Base-by-base conservation (phyloP, 1,140 invertebrate species). In the Cyrtorhinus lividipennis region DNA sequence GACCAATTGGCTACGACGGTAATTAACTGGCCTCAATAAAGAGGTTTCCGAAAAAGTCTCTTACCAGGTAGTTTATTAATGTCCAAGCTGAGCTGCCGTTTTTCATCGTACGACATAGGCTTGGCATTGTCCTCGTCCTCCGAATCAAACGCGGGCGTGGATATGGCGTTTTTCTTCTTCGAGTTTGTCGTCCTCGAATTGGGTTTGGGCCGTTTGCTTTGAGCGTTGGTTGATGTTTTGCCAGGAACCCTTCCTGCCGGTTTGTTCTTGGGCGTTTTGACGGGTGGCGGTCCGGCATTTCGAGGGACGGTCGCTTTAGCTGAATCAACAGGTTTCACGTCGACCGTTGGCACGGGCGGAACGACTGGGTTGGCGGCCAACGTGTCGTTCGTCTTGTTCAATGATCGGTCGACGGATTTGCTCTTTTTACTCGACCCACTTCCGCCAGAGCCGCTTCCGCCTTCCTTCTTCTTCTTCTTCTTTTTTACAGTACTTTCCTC, bases 31-130 rank as follows among this genome's bases (percentile, higher is more conserved):
- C n/a, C n/a, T n/a, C n/a, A n/a, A n/a, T n/a, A n/a, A n/a, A n/a
- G n/a, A n/a, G n/a, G n/a, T n/a, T n/a, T n/a, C n/a, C n/a, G n/a
- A n/a, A n/a, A n/a, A n/a, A n/a, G n/a, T n/a, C n/a, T n/a, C 30
- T 38, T 77, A 92, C 92, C 94, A 71, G 96, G 95, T 72, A 99
- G 77, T 78, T 98, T 98, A 76, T 99, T 99, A 71, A 99, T 99
- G 76, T 99, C 95, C 69, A 98, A 82, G 70, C 93, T 97, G 57
- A 99, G 82, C 76, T 98, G 94, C 69, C 95, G 80, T 76, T 99
- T 99, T 76, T 99, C 96, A 76, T 99, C 96, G 73, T 99, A 99
- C 30, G 94, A 96, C 96, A 99, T 99, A 65, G 96, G 95, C 75
- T 94, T 94, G 64, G 92, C 92, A 77, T 88, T 93, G 72, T 95